These are phyloP conservation scores for Phalacrocorax aristotelis DNA, from an alignment of 2,113 vertebrate species.

Conservation along the genomic window DNA sequence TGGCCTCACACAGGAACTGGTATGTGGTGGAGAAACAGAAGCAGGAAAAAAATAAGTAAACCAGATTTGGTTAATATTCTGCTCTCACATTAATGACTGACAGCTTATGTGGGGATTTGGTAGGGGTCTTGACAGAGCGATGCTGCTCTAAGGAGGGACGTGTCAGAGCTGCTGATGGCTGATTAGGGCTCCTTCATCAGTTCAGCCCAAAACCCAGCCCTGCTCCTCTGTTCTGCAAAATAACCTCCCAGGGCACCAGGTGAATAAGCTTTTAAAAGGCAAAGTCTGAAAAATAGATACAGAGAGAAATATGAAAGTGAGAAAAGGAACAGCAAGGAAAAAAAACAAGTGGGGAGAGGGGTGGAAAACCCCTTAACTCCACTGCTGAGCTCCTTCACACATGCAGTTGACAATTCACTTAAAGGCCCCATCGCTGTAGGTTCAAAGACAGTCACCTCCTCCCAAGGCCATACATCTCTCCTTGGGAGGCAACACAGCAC, in stretches of 20 bases:
- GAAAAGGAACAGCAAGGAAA: not conserved
- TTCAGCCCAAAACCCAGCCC: not conserved
- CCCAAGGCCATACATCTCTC: not conserved
- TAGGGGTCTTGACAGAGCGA: not conserved
- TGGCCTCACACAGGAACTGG: not conserved
- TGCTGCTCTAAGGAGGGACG: not conserved
- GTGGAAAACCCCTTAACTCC: not conserved
- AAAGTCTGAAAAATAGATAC: not conserved
- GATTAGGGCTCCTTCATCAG: not conserved
- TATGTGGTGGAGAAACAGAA: not conserved
- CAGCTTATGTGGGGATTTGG: not conserved
- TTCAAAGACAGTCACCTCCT: not conserved
- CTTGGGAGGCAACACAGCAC: not conserved
- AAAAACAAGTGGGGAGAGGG: rapidly evolving
- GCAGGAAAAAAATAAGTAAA: not conserved
- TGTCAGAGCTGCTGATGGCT: rapidly evolving
- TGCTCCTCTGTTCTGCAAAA: not conserved
- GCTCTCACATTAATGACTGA: not conserved
- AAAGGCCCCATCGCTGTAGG: not conserved
- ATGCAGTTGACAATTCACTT: not conserved
- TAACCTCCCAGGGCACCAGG: not conserved
- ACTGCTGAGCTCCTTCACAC: not conserved
- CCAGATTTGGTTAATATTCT: not conserved
- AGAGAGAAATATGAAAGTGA: not conserved
- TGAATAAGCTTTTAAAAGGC: not conserved